These are phyloP conservation scores for Columbina picui DNA, from an alignment of 2,113 vertebrate genomes.

Conservation along the genomic window DNA sequence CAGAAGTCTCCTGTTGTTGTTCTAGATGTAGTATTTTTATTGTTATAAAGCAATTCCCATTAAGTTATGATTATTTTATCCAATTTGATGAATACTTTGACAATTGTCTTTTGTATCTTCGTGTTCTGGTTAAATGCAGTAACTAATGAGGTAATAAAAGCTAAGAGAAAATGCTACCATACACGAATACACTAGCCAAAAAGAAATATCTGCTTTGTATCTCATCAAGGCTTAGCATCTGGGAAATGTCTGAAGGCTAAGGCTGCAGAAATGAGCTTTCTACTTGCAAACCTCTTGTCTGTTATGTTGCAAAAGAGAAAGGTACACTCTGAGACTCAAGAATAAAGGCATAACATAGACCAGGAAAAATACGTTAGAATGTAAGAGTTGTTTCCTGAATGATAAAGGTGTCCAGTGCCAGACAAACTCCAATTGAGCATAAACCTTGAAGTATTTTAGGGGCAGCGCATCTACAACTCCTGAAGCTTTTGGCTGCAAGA, in stretches of 20 bases:
- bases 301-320: neutral
- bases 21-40: neutral
- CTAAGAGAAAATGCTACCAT: neutral
- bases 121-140: neutral
- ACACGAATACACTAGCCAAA: neutral
- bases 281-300: neutral
- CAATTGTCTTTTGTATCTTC: neutral
- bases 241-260: neutral
- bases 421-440: neutral
- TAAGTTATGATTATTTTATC: neutral
- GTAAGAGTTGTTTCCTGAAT: neutral
- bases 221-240: neutral
- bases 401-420: neutral
- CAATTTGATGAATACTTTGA: neutral
- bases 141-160: neutral
- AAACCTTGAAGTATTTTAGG: neutral
- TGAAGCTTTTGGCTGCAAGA: neutral
- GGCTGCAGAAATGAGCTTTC: neutral
- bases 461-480: rapidly evolving
- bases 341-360: neutral
- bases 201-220: neutral
- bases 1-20: neutral
- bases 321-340: neutral
- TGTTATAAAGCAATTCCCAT: neutral
- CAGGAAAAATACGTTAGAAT: neutral